Percentiles rank a stretch among this genome's conserved stretches.
These are phyloP conservation scores for Coleophora flavipennella DNA, from an alignment of 2,888 invertebrate species.

Conservation along the genomic window DNA sequence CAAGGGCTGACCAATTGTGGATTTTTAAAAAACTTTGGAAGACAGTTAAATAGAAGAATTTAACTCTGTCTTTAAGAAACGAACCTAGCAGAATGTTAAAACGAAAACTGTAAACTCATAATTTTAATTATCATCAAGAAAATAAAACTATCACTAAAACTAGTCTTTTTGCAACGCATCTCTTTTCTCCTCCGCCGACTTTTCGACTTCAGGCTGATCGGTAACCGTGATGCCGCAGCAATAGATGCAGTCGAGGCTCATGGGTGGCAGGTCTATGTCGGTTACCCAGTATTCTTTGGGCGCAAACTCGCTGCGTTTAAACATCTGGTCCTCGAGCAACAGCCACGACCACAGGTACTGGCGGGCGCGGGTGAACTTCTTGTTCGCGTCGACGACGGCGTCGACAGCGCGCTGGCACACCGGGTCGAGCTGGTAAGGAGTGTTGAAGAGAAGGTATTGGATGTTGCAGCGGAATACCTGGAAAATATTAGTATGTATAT, in stretches of 20 bases:
- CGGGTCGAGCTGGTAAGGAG: constrained; percentile 29
- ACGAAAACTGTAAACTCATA: too few relatives aligned
- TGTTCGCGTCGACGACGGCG: constrained; percentile 35
- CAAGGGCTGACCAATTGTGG: too few relatives aligned
- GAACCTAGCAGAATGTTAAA: too few relatives aligned
- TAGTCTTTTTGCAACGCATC: too few relatives aligned
- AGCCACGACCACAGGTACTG: constrained; percentile 39
- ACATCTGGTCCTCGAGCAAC: constrained; percentile 34
- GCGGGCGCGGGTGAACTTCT: constrained; percentile 33
- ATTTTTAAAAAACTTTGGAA: too few relatives aligned
- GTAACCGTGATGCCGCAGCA: not conserved
- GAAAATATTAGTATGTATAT: too few relatives aligned
- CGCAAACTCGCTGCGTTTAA: constrained; percentile 25
- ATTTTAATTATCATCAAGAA: too few relatives aligned
- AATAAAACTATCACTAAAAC: too few relatives aligned
- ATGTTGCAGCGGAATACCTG: constrained; percentile 58
- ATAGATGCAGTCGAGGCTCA: not conserved
- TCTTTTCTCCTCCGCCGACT: too few relatives aligned
- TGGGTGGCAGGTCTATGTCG: constrained; percentile 16
- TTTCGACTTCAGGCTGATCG: not conserved
- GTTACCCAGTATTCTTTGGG: constrained; percentile 38
- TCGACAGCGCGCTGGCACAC: constrained; percentile 40
- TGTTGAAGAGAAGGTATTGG: constrained; percentile 43
- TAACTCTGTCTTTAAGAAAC: too few relatives aligned
- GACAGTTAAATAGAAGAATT: too few relatives aligned